Evolutionary conservation across 1,140 invertebrate species (phyloP).

Genomic region (Neotoxoptera formosana): DNA sequence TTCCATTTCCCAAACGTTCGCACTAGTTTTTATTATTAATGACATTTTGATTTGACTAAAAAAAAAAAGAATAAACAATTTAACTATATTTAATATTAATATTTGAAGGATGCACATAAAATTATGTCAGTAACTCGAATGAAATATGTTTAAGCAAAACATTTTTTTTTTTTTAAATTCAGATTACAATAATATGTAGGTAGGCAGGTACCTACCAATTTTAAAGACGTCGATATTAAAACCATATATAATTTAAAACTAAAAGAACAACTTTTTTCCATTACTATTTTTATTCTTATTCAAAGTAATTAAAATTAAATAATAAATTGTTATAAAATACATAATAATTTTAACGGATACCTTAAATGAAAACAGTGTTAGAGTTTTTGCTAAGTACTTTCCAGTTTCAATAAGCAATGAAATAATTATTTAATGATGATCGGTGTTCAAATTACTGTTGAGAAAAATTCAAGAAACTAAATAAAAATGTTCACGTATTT

Average conservation of each 20-base stretch:
- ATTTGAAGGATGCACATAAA: background rate
- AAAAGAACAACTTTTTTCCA: background rate
- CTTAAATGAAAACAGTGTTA: background rate
- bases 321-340: background rate
- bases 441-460: background rate
- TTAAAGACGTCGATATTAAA: background rate
- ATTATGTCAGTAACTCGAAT: background rate
- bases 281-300: background rate
- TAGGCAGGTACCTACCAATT: background rate
- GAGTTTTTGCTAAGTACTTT: background rate
- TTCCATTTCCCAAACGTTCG: background rate
- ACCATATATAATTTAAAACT: too few species aligned
- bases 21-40: background rate
- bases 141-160: background rate
- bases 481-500: background rate
- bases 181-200: background rate
- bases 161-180: background rate
- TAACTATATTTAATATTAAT: background rate
- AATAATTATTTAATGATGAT: background rate
- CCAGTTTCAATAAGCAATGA: background rate
- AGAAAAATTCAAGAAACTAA: background rate
- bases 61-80: background rate
- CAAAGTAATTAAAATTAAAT: background rate
- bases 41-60: background rate
- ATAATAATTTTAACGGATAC: background rate